Evolutionary conservation across 2,797 vertebrate genomes (phyloP), one percentile per base, ranked within the genome.

Genomic region (Myoxocephalus aenaeus): DNA sequence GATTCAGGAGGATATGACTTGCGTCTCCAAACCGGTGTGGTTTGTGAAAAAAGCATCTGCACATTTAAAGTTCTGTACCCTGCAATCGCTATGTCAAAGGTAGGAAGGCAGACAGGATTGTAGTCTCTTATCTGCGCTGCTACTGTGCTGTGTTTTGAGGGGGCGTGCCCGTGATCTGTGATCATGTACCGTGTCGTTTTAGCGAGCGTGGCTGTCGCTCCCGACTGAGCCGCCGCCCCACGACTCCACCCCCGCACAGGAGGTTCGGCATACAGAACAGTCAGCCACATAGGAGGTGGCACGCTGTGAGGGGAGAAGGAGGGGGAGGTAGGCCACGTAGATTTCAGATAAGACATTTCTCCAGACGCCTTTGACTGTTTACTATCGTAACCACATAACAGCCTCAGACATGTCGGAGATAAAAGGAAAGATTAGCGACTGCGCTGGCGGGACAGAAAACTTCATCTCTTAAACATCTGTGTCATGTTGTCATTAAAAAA

Each of bases 321-420:
- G 76, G 77, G 69, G 79, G 76, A 92, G 91, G 91, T 89, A 89
- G 91, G 88, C 83, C 84, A 92, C 69, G 85, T 86, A 93, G 91
- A 91, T 93, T 87, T 86, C 62, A 93, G 93, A 94, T 94, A 94
- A 92, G 85, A 87, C 89, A 70, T 93, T 90, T 90, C 89, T 91
- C 86, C 90, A 90, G 93, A 93, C 88, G 90, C 90, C 91, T 93
- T 58, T 89, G 81, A 84, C 89, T 93, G 92, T 94, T 93, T 91
- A 93, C 92, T 90, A 91, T 93, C 91, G 89, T 75, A 93, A 93
- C 93, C 93, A 90, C 91, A 92, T 82, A 93, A 92, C 93, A 85
- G 86, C 91, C 88, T 91, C 89, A 93, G 92, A 93, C 92, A 91
- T 93, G 92, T 91, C 68, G 15, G 86, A 91, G 92, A 93, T 94